Evolutionary conservation across 2,113 vertebrate genomes (phyloP).

Genomic region (Engraulis encrasicolus): DNA sequence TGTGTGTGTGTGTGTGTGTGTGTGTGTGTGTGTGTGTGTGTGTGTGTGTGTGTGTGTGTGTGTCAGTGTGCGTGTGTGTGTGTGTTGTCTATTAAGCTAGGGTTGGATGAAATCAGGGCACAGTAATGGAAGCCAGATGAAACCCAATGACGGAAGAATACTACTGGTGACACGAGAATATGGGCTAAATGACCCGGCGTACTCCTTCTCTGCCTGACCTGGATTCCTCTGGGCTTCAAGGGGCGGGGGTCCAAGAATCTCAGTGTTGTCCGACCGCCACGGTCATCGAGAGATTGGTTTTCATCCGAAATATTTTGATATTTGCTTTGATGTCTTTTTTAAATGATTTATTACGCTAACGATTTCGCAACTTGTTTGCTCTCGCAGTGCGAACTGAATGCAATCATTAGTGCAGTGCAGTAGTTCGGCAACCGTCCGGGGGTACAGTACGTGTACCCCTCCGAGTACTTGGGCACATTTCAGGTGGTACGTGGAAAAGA

Average conservation of each 20-base stretch:
- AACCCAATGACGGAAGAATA: constrained; percentile 35
- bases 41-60: too few relatives aligned
- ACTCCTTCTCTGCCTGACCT: constrained; percentile 23
- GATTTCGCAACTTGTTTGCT: background rate
- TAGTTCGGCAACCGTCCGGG: too few relatives aligned
- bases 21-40: too few relatives aligned
- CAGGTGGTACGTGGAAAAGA: too few relatives aligned
- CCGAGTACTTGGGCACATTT: too few relatives aligned
- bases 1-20: too few relatives aligned
- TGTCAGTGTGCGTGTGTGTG: too few relatives aligned
- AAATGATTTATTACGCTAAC: background rate
- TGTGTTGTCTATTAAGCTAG: constrained; percentile 32
- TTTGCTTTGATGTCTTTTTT: background rate
- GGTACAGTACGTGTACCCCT: too few relatives aligned
- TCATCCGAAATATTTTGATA: too few relatives aligned
- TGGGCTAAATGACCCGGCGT: constrained; percentile 2
- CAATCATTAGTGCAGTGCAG: background rate
- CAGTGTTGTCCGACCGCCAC: background rate
- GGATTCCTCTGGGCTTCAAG: constrained; percentile 3
- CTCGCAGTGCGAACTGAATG: background rate
- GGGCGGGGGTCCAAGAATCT: background rate
- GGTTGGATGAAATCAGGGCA: constrained; percentile 37
- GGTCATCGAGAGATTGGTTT: background rate
- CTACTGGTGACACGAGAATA: constrained; percentile 31
- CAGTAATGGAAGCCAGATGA: constrained; percentile 38